Base-by-base conservation (phyloP, 1,140 invertebrate species). In the Alviniconcha marisindica region DNA sequence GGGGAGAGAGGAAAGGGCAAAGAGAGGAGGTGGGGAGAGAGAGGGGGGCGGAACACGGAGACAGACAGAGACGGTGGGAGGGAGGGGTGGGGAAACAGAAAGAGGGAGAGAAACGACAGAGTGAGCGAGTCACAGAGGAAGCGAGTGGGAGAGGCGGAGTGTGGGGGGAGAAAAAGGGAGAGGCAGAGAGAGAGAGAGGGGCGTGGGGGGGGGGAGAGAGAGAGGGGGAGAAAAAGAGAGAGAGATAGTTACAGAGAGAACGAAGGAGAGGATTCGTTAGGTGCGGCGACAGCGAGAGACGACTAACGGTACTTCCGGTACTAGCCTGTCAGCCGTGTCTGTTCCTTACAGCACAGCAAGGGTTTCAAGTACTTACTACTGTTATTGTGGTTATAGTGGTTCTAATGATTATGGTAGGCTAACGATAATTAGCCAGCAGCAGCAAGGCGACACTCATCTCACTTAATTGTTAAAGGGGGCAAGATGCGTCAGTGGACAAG, bases 21-120 rank as follows among this genome's bases (percentile, higher is more conserved):
- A 48, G 44, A 76, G 42, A n/a, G n/a, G 7, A 78, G 82, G 66
- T n/a, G 42, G 54, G 66, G 48, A 71, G 51, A 76, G 60, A 79
- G 42, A 48, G 48, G 24, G 48, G 42, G 60, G 44, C n/a, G n/a
- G n/a, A n/a, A n/a, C n/a, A n/a, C n/a, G n/a, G 51, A 38, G 33
- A 44, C n/a, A 78, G 28, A 54, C 44, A 77, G 31, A 82, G 42
- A 60, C 33, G 76, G 69, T 56, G 54, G 33, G 36, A 60, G 48
- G 60, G 31, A 44, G 54, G 36, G 36, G 60, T 28, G 44, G 54
- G 69, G 42, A 63, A 18, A 54, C 38, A 77, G 71, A 63, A 24
- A 77, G 42, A 48, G 54, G 56, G 21, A 60, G 56, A 76, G 24
- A 78, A 33, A 48, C n/a, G 48, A 44, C 2, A 51, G 44, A 76